Evolutionary conservation across 2,888 invertebrate species (phyloP).

Genomic region (Crossocerus cetratus): DNA sequence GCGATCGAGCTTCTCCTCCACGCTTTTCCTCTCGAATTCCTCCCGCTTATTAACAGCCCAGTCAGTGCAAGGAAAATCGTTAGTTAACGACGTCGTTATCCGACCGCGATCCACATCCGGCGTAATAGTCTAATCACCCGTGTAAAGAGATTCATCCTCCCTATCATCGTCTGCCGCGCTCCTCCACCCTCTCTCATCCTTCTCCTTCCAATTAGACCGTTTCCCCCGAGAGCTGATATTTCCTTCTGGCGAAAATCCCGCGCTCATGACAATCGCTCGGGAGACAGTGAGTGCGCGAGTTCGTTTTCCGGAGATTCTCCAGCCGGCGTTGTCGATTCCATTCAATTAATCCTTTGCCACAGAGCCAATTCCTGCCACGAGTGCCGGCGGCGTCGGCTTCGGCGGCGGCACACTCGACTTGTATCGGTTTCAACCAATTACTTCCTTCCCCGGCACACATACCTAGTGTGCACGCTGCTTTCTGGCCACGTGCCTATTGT

Average conservation of each 20-base stretch:
- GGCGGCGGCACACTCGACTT: constrained; percentile 60
- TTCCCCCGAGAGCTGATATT: background rate
- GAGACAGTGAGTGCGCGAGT: constrained; percentile 4
- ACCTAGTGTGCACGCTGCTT: constrained; percentile 29
- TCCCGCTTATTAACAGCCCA: background rate
- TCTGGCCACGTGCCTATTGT: constrained; percentile 60
- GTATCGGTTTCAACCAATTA: constrained; percentile 72
- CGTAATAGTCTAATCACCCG: constrained; percentile 50
- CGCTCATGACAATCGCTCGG: constrained; percentile 32
- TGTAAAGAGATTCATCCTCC: constrained; percentile 41
- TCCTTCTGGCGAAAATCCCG: constrained; percentile 28
- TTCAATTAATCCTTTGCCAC: constrained; percentile 55
- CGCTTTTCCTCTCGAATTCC: constrained; percentile 7
- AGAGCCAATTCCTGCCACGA: constrained; percentile 47
- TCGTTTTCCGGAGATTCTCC: constrained; percentile 13
- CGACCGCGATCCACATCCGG: constrained; percentile 22
- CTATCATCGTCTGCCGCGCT: background rate
- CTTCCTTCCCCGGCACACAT: constrained; percentile 34
- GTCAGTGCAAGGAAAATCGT: constrained; percentile 36
- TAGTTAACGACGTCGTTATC: constrained; percentile 37
- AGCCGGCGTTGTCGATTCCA: constrained; percentile 49
- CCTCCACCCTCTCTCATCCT: background rate
- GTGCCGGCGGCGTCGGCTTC: too few relatives aligned
- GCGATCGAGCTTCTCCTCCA: constrained; percentile 1
- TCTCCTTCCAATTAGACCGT: constrained; percentile 44